Base-by-base conservation (phyloP, 2,888 invertebrate genomes). In the Drosophila sordidapex region DNA sequence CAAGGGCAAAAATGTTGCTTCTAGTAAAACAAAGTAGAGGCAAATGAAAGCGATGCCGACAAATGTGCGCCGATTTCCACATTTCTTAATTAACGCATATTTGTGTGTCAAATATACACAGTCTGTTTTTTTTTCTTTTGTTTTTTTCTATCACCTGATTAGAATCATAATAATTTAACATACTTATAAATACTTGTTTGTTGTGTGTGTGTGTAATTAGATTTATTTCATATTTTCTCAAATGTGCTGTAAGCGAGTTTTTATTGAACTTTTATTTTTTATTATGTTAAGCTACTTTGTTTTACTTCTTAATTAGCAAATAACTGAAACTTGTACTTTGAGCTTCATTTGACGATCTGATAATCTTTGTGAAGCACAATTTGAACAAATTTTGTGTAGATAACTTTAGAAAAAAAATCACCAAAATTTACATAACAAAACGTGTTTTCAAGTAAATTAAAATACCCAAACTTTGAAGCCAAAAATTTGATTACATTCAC, bases 11-110 rank as follows among this genome's bases (percentile, higher is more conserved):
- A 35, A 13, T 6, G 31, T 21, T 25, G 13, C 33, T 33, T 11
- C 33, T 48, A 35, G 35, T 35, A 33, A 27, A n/a, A 46, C 18
- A 54, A 15, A 60, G 38, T 25, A 11, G n/a, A 58, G 36, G 53
- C 54, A 62, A 76, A 70, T 76, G 57, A 70, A 79, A 79, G 78
- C 43, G 51, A 18, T 48, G 73, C 76, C 79, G 70, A 72, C 79
- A 75, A 53, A 58, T 72, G 69, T 56, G 25, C 33, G 40, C 56
- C 76, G 63, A 56, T 67, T 69, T 69, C 60, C 52, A 70, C 56
- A 60, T 46, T 73, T 57, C 29, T 76, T 79, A 79, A 79, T 79
- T 79, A 79, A 70, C 70, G 62, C 76, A 76, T 73, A 79, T 79
- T 79, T 79, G 79, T 68, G 40, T 60, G 52, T 70, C 58, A 76